These are phyloP conservation scores for Plotosus lineatus DNA, from an alignment of 2,113 vertebrate genomes.

Conservation along the genomic window DNA sequence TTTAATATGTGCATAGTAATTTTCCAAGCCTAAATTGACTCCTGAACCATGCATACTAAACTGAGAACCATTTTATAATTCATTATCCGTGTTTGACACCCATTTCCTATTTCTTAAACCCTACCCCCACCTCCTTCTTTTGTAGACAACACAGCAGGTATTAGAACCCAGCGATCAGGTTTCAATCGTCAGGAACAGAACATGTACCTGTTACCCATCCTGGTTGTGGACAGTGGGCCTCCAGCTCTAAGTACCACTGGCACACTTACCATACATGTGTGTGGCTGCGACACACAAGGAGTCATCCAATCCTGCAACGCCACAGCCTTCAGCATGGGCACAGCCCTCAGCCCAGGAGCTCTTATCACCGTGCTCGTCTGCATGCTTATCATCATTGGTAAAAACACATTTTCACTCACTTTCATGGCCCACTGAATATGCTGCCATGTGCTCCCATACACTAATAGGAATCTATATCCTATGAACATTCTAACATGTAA, in stretches of 20 bases:
- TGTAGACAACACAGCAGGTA: slow-evolving; percentile 89
- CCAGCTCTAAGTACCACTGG: slow-evolving; percentile 93
- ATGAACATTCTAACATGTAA: no score
- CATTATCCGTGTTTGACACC: no score
- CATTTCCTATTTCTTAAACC: background rate
- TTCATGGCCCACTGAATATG: background rate
- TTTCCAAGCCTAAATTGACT: no score
- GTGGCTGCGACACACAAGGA: slow-evolving; percentile 86
- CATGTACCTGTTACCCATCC: slow-evolving; percentile 89
- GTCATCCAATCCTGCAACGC: slow-evolving; percentile 94
- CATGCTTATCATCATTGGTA: slow-evolving; percentile 94
- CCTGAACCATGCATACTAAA: no score
- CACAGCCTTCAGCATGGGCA: slow-evolving; percentile 85
- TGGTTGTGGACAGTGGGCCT: slow-evolving; percentile 91
- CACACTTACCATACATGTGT: slow-evolving; percentile 92
- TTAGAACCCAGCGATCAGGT: slow-evolving; percentile 84
- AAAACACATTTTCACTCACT: slow-evolving; percentile 56
- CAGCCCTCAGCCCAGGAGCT: slow-evolving; percentile 90
- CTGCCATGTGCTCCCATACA: background rate
- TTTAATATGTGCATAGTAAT: no score
- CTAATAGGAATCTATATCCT: no score
- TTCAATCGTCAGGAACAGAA: slow-evolving; percentile 97
- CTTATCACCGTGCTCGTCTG: slow-evolving; percentile 95
- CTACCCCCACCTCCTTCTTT: slow-evolving; percentile 4
- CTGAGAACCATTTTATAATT: no score